These are phyloP conservation scores for Nannobrachium achirus DNA, from an alignment of 2,113 vertebrate species.

Conservation along the genomic window DNA sequence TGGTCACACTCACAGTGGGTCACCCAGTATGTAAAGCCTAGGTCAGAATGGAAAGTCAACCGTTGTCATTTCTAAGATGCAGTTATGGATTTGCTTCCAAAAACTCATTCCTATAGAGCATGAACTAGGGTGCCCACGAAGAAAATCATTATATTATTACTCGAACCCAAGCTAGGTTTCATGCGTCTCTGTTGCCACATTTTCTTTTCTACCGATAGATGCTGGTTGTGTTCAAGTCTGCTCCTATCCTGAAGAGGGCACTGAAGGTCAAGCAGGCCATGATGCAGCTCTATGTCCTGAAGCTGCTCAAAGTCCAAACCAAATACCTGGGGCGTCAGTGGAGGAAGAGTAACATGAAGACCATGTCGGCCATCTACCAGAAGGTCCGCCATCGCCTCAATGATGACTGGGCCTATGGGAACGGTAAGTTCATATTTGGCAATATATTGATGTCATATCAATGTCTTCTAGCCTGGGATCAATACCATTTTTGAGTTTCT, in stretches of 20 bases:
- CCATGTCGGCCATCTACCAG: conserved; percentile 99
- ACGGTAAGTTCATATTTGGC: conserved; percentile 78
- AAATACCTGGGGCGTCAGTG: conserved; percentile 97
- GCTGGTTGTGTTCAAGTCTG: conserved; percentile 98
- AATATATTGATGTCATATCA: too few species aligned
- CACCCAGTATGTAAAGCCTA: too few species aligned
- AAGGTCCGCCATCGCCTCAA: conserved; percentile 97
- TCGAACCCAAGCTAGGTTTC: background rate
- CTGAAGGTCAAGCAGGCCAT: conserved; percentile 98
- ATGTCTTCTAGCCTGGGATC: too few species aligned
- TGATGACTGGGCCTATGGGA: conserved; percentile 97
- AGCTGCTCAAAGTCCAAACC: conserved; percentile 97
- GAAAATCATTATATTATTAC: too few species aligned
- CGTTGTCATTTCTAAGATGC: too few species aligned
- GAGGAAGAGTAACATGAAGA: conserved; percentile 99
- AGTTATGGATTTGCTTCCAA: too few species aligned
- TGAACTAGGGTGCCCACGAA: too few species aligned
- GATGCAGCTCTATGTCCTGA: conserved; percentile 98
- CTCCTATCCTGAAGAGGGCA: conserved; percentile 97
- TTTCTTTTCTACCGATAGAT: conserved; percentile 76
- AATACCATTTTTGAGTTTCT: too few species aligned
- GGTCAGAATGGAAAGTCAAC: too few species aligned
- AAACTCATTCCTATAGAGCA: too few species aligned
- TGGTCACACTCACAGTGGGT: too few species aligned
- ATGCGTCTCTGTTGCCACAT: background rate